Base-by-base conservation (phyloP, 2,888 invertebrate species). In the Diarsia dahlii region DNA sequence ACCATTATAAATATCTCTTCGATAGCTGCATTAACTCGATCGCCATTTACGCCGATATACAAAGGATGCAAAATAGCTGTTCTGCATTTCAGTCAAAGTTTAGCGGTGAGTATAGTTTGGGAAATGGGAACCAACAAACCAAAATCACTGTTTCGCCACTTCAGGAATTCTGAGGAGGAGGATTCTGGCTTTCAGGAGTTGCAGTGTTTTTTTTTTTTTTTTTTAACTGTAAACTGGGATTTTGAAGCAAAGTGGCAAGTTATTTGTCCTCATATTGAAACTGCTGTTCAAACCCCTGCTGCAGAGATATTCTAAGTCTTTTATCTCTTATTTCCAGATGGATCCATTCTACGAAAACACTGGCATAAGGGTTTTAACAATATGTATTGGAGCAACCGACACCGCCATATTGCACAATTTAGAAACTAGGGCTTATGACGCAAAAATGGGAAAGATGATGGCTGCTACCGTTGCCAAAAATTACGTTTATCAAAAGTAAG, bases 1-100 rank as follows among this genome's bases (percentile, higher is more conserved):
- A 91, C 91, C 0, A 88, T 94, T 58, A 80, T 94, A n/a, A 94
- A 94, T 70, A 86, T 94, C 13, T 84, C 93, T 0, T 94, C 94
- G 0, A 84, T 85, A 5, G 89, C 87, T 0, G 92, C 89, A 0
- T 5, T 93, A 0, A 20, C 13, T 1, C 84, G 86, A 50, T 39
- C 68, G 0, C 81, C 88, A 0, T 69, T 67, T 1, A 15, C 89
- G 12, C 91, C 93, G 0, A 86, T 93, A 23, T 93, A 93, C 74
- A 82, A 74, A 34, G 92, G 89, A 3, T 89, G 92, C 0, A 93
- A 93, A 79, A 78, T 88, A 20, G 81, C 81, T n/a, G 77, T 81
- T 2, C 46, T 81, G 9, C 81, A 81, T 18, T 81, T 81, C 28
- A 79, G 84, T 15, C 81, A 81, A 78, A 65, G 84, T 85, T 70